Conservation (phyloP, 2,113 vertebrate genomes). For the Tiliqua scincoides region DNA sequence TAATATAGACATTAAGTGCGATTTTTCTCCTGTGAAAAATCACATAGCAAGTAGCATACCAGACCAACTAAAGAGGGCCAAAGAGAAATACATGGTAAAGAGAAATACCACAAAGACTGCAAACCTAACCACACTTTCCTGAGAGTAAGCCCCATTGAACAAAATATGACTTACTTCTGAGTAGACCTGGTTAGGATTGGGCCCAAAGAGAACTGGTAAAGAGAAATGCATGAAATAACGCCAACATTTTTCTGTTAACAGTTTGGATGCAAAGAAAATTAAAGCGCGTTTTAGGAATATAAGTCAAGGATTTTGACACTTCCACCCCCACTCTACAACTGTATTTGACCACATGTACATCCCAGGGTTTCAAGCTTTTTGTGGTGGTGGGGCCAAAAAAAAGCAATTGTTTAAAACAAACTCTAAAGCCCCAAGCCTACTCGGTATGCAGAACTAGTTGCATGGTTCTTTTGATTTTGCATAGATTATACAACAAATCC, state of each 20-base stretch:
- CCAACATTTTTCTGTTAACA: too few species aligned
- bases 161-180: too few species aligned
- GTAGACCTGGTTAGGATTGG: too few species aligned
- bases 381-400: too few species aligned
- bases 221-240: too few species aligned
- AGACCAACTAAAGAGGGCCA: background rate
- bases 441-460: background rate
- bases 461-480: background rate
- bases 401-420: background rate
- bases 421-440: background rate
- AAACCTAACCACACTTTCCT: too few species aligned
- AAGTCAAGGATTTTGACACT: background rate
- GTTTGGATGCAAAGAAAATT: too few species aligned
- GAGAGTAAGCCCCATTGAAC: too few species aligned
- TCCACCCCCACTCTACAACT: background rate
- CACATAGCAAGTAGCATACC: background rate
- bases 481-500: too few species aligned
- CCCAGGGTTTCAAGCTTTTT: background rate
- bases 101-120: too few species aligned
- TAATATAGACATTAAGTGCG: background rate
- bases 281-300: too few species aligned
- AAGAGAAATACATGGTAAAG: too few species aligned
- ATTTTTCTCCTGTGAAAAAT: background rate
- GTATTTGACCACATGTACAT: background rate
- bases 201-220: background rate